Evolutionary conservation across 2,113 vertebrate species (phyloP).

Genomic region (Himantopus leucocephalus): DNA sequence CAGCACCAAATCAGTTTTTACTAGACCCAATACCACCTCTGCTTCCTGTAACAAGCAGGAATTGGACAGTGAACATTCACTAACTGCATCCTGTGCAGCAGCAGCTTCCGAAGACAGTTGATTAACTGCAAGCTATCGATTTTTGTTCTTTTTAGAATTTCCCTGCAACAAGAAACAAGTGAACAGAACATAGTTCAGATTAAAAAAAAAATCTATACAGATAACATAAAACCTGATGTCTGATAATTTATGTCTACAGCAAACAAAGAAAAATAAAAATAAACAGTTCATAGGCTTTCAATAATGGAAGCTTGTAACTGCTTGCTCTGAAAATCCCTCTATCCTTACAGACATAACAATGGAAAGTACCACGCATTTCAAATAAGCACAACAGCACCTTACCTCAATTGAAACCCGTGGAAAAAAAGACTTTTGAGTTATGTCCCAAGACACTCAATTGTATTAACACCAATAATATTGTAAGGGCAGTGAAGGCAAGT

Average conservation of each 20-base stretch:
- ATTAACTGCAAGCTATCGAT: slow-evolving; percentile 78
- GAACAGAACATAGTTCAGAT: neutral
- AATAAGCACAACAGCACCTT: neutral
- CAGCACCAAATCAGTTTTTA: slow-evolving; percentile 50
- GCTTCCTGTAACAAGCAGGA: slow-evolving; percentile 44
- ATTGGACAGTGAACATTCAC: neutral
- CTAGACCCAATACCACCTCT: slow-evolving; percentile 16
- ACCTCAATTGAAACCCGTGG: neutral
- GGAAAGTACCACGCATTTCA: neutral
- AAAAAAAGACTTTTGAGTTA: neutral
- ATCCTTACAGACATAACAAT: neutral
- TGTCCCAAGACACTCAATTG: neutral
- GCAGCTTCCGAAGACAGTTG: slow-evolving; percentile 30
- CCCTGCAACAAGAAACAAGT: slow-evolving; percentile 75
- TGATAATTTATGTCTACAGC: neutral
- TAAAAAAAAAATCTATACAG: neutral
- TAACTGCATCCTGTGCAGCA: slow-evolving; percentile 36
- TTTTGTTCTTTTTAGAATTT: slow-evolving; percentile 96
- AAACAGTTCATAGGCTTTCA: neutral
- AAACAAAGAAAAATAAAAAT: neutral
- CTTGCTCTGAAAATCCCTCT: neutral
- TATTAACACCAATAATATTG: neutral
- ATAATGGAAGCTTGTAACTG: neutral
- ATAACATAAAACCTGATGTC: neutral
- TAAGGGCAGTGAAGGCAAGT: neutral